Conservation (phyloP, 2,888 invertebrate genomes). For the Plusia festucae region DNA sequence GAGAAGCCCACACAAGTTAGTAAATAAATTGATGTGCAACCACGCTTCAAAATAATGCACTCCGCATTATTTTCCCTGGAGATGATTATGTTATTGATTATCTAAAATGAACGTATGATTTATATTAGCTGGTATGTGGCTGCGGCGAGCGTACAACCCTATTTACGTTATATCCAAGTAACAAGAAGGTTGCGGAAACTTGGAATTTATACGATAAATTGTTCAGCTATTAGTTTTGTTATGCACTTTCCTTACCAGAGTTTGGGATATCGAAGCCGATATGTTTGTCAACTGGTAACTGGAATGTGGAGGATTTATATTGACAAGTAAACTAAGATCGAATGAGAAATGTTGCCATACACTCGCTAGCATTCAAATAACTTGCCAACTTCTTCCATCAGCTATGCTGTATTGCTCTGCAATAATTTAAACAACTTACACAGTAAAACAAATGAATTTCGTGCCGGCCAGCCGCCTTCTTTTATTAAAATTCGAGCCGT, state of each 20-base stretch:
- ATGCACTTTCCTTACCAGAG: slow-evolving; percentile 25
- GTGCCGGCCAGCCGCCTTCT: slow-evolving; percentile 63
- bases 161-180: slow-evolving; percentile 58
- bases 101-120: slow-evolving; percentile 72
- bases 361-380: slow-evolving; percentile 35
- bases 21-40: too few species aligned
- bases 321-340: slow-evolving; percentile 25
- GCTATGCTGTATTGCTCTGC: slow-evolving; percentile 58
- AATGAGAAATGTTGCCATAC: slow-evolving; percentile 31
- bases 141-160: slow-evolving; percentile 55
- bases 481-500: slow-evolving; percentile 79
- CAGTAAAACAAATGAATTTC: slow-evolving; percentile 67
- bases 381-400: slow-evolving; percentile 58
- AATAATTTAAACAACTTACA: slow-evolving; percentile 68
- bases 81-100: slow-evolving; percentile 76
- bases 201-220: slow-evolving; percentile 37
- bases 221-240: slow-evolving; percentile 27
- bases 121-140: slow-evolving; percentile 67
- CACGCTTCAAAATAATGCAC: slow-evolving; percentile 46
- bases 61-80: slow-evolving; percentile 65
- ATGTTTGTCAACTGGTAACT: slow-evolving; percentile 23
- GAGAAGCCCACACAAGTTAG: too few species aligned
- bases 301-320: slow-evolving; percentile 39
- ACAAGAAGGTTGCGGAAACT: slow-evolving; percentile 33
- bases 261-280: slow-evolving; percentile 16